Conservation (phyloP, 2,888 invertebrate genomes). For the Conchocele bisecta region DNA sequence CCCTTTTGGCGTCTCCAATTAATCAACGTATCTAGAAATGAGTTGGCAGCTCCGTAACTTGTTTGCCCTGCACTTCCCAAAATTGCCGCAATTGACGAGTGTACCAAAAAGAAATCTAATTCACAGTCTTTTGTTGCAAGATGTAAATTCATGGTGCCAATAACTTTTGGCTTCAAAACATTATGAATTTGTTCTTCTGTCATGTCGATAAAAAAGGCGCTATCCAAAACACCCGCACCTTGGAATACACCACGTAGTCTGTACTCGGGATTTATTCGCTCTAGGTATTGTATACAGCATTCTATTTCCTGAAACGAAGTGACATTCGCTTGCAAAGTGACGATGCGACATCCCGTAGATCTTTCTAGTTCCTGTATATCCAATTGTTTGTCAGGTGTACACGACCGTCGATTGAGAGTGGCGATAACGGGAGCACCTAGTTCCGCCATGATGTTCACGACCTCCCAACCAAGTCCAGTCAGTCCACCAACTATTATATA, state of each 20-base stretch:
- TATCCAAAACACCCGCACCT: constrained; percentile 65
- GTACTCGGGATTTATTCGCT: constrained; percentile 9
- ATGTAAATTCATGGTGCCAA: constrained; percentile 71
- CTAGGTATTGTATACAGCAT: no score
- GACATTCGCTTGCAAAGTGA: constrained; percentile 57
- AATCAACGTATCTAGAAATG: constrained; percentile 69
- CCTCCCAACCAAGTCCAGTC: constrained; percentile 73
- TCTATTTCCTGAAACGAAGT: constrained; percentile 48
- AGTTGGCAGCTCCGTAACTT: constrained; percentile 71
- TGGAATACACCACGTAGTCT: constrained; percentile 67
- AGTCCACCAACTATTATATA: constrained; percentile 72
- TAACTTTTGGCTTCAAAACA: constrained; percentile 64
- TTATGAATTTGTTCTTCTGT: constrained; percentile 47
- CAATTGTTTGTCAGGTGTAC: constrained; percentile 22
- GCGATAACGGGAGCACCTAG: constrained; percentile 61
- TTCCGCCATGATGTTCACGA: constrained; percentile 57
- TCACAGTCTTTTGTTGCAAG: constrained; percentile 45
- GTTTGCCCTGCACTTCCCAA: constrained; percentile 69
- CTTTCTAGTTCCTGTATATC: constrained; percentile 40
- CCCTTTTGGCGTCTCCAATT: constrained; percentile 56
- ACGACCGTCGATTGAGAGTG: constrained; percentile 61
- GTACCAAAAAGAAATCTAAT: constrained; percentile 69
- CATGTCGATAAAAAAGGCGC: constrained; percentile 49
- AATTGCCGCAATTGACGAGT: constrained; percentile 68
- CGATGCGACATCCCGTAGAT: constrained; percentile 43